These are phyloP conservation scores for Parochlus steinenii DNA, from an alignment of 2,888 invertebrate species.

Conservation along the genomic window DNA sequence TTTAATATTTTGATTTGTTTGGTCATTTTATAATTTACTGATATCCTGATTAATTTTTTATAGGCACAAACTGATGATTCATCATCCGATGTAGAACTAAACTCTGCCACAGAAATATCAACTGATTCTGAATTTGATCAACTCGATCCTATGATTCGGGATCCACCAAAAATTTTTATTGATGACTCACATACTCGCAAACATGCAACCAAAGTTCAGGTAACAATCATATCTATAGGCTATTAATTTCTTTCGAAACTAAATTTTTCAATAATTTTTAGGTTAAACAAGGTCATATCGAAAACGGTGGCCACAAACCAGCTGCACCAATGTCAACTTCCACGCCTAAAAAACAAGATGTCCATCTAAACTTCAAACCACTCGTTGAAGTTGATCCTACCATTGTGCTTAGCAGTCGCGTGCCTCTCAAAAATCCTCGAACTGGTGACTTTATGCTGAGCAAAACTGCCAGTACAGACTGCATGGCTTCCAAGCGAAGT, in stretches of 20 bases:
- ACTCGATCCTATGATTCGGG: conserved; percentile 47
- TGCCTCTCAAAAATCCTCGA: conserved; percentile 38
- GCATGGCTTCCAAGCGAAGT: conserved; percentile 73
- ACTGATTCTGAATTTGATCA: conserved; percentile 86
- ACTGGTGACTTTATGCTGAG: conserved; percentile 62
- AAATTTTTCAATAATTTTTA: conserved; percentile 14
- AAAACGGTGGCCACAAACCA: conserved; percentile 15
- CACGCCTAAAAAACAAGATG: conserved; percentile 16
- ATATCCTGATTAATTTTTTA: conserved; percentile 17
- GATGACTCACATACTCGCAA: conserved; percentile 46
- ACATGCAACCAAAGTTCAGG: conserved; percentile 42
- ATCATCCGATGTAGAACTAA: conserved; percentile 52
- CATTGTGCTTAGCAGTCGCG: conserved; percentile 23
- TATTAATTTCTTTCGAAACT: not conserved
- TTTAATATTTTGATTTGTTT: conserved; percentile 10
- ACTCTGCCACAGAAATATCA: conserved; percentile 81
- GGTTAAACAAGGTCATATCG: conserved; percentile 26
- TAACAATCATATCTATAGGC: conserved; percentile 30
- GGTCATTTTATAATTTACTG: not conserved
- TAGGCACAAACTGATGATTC: conserved; percentile 50
- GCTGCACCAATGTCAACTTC: conserved; percentile 6
- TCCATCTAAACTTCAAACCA: conserved; percentile 27
- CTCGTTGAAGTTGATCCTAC: conserved; percentile 31
- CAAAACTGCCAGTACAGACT: conserved; percentile 72
- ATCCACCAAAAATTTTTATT: conserved; percentile 59